phyloP scores from a whole-genome alignment of 2,113 vertebrate genomes.

The Melanostigma gelatinosum region DNA sequence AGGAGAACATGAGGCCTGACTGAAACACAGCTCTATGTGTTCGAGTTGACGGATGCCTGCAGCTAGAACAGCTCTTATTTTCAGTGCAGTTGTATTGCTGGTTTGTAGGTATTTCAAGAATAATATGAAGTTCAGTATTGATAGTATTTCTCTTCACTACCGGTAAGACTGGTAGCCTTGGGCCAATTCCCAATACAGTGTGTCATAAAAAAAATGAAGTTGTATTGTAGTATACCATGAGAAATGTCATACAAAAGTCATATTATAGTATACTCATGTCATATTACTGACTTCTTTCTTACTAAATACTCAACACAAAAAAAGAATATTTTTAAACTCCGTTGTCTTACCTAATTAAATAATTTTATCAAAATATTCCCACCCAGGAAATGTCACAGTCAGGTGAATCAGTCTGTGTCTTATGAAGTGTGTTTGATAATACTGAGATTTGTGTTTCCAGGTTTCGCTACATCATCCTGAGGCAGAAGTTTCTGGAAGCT shows the following conservation, averaged over 20 bases:
- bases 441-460: conserved; percentile 77
- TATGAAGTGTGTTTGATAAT: neutral
- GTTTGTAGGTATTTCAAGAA: neutral
- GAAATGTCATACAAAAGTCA: too few species aligned
- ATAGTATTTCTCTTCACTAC: neutral
- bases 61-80: neutral
- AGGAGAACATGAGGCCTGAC: neutral
- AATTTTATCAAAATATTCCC: neutral
- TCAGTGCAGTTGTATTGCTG: neutral
- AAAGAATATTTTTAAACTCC: neutral
- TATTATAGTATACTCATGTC: neutral
- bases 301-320: neutral
- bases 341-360: neutral
- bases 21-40: neutral
- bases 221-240: neutral
- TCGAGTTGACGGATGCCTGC: neutral
- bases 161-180: neutral
- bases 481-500: conserved; percentile 98
- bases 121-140: neutral
- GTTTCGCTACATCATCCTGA: conserved; percentile 96
- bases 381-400: neutral
- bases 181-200: conserved; percentile 11
- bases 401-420: neutral
- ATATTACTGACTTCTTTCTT: neutral
- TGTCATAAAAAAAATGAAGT: neutral